Percentiles rank a stretch among this genome's conserved stretches.
phyloP scores from a whole-genome alignment of 2,113 vertebrate genomes.

The Panthera leo region DNA sequence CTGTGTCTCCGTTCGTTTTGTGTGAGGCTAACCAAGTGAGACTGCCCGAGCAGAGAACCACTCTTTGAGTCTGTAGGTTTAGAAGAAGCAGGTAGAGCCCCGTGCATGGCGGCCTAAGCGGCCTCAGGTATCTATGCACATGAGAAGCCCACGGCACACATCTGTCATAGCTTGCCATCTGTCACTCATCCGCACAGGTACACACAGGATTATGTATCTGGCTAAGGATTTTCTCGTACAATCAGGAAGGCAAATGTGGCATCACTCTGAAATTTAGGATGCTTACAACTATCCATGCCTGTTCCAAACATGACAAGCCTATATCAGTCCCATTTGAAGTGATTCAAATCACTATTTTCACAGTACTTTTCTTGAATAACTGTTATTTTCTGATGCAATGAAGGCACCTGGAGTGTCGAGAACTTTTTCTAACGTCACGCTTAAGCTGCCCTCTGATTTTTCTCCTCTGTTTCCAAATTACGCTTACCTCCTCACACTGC shows the following conservation, averaged over 20 bases:
- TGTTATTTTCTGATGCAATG: background rate
- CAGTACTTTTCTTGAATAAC: conserved; percentile 10
- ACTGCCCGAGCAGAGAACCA: background rate
- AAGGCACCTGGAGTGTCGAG: background rate
- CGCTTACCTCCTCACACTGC: background rate
- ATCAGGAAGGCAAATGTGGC: background rate
- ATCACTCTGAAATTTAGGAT: background rate
- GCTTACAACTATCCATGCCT: background rate
- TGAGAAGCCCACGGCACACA: background rate
- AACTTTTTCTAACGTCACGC: conserved; percentile 18
- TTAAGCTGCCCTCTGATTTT: background rate
- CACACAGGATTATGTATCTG: background rate
- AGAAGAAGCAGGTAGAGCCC: background rate
- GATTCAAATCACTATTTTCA: background rate
- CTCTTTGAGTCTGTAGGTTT: background rate
- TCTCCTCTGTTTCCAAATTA: background rate
- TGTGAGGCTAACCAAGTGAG: background rate
- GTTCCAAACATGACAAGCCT: background rate
- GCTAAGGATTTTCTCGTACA: background rate
- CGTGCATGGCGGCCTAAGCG: background rate
- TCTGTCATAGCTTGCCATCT: background rate
- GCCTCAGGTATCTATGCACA: background rate
- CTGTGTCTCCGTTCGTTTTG: background rate
- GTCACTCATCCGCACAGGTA: background rate
- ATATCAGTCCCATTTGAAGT: background rate